A percentile compares a stretch with the other conserved stretches of the same genome.
Evolutionary conservation across 2,113 vertebrate genomes (phyloP).

Genomic region (Rousettus leschenaultii): DNA sequence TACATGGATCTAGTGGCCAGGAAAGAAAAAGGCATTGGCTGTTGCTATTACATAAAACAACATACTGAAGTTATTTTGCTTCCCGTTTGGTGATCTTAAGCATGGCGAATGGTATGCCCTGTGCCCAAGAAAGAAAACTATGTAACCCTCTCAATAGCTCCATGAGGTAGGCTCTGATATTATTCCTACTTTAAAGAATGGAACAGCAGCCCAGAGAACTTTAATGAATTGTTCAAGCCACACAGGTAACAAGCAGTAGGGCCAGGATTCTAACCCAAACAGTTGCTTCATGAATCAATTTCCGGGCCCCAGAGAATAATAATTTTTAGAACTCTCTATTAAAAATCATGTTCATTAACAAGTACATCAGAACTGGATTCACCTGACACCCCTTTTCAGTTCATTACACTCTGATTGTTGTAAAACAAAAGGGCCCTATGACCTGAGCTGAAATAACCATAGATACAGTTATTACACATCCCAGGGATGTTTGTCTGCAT

Average conservation of each 20-base stretch:
- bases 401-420: background rate
- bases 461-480: background rate
- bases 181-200: background rate
- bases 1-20: background rate
- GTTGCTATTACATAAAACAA: background rate
- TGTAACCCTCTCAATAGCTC: background rate
- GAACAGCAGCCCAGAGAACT: background rate
- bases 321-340: background rate
- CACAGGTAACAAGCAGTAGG: background rate
- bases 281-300: background rate
- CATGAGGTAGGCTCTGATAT: background rate
- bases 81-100: background rate
- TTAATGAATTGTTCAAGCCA: background rate
- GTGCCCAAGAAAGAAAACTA: background rate
- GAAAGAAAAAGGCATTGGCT: background rate
- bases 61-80: background rate
- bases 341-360: background rate
- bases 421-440: background rate
- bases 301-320: background rate
- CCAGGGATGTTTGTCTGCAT: background rate
- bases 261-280: background rate
- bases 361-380: background rate
- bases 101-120: rapidly evolving
- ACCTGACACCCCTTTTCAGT: background rate
- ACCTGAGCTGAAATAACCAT: background rate